Evolutionary conservation across 2,888 invertebrate genomes (phyloP), one percentile per base, ranked within the genome.

Genomic region (Agonopterix heracliana): DNA sequence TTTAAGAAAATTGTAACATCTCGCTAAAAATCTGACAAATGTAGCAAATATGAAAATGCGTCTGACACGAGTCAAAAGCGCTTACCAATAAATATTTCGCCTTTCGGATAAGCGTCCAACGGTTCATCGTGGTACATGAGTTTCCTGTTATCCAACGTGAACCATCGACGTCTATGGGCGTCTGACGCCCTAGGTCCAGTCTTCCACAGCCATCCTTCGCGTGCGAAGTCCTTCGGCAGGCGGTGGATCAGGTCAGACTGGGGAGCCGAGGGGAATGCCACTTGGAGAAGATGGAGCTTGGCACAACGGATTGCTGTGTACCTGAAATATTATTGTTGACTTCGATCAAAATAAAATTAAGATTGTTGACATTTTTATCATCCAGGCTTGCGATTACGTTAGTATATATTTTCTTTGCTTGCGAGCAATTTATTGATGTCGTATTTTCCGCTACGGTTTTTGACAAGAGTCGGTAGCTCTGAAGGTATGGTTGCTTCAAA

Each of bases 81-180:
- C 77, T 90, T 74, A 71, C 96, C 96, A 59, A 97, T 85, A 78
- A 96, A 96, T 61, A 97, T 94, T 87, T 97, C 96, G 45, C 96
- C 96, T 81, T 96, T 96, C 0, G 97, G 96, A 82, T 94, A 94
- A 2, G 96, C 95, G 68, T 96, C 95, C 74, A 96, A 81, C 1
- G 94, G 94, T 66, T 96, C 95, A 68, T 96, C 95, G 66, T 96
- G 95, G 69, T 97, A 97, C 96, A 96, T 96, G n/a, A 97, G 87
- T 74, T 96, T 96, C 56, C 97, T 90, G 64, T 94, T 93, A 63
- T 96, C 96, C 42, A 97, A 78, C 0, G 96, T 96, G 74, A 96
- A 96, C 97, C 97, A 97, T 45, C 97, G 85, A 60, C 94, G 93
- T 59, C 95, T 92, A 71, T 95, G 96, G 0, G 94, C 94, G 69